Base-by-base conservation (phyloP, 2,888 invertebrate genomes). In the Falcaria lacertinaria region DNA sequence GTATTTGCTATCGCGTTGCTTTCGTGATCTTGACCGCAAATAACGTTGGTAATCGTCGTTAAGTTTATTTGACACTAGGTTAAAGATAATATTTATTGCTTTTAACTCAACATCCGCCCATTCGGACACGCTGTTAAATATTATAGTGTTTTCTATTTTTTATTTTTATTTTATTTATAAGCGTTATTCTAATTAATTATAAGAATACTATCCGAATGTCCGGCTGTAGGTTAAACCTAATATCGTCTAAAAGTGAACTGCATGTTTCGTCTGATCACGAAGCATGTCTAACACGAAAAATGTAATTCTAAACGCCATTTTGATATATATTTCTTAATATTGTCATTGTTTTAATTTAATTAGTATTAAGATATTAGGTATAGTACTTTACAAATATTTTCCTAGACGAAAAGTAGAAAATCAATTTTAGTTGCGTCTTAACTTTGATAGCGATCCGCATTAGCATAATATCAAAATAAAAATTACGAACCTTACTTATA, bases 321-420 rank as follows among this genome's bases (percentile, higher is more conserved):
- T 83, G 80, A 82, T 85, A 80, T 65, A 73, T 77, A 82, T 80
- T 72, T 71, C 11, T 81, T 84, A 88, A 87, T 89, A 89, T 89
- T 89, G 88, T 89, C 88, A 87, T 85, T 81, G 77, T 80, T 80
- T 82, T 81, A 77, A 77, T 80, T 66, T 78, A 77, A 75, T 80
- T 75, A 80, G 75, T 79, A 74, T 76, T 77, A 22, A 28, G 28
- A 28, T 28, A 28, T 28, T 11, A n/a, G n/a, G n/a, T n/a, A 83
- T 80, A 68, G 69, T 77, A 82, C 71, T 77, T 82, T 80, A 86
- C 79, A 86, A 80, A 64, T 79, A 80, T 63, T 69, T 69, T 69
- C 67, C 80, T 83, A 82, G 67, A 72, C 64, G 68, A 72, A 70
- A 67, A 68, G 64, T 71, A 72, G 66, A 75, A 69, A 73, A 77